Base-by-base conservation (phyloP, 2,888 invertebrate species). In the Entomobrya proxima region DNA sequence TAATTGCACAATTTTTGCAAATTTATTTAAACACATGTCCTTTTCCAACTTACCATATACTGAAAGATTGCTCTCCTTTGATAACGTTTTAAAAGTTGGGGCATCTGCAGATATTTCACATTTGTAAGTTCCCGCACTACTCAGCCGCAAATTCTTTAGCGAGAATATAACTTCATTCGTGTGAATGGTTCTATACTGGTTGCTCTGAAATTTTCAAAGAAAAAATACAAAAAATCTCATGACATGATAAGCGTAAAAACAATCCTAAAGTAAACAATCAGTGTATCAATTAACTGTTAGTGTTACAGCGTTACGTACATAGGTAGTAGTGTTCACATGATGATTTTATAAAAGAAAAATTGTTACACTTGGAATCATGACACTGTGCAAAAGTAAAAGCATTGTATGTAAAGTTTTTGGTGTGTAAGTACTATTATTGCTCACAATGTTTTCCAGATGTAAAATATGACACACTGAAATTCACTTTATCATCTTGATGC, bases 81-180 rank as follows among this genome's bases (percentile, higher is more conserved):
- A 64, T 69, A 87, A 37, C 2, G 87, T 87, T 78, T 85, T 82
- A 44, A 86, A 87, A 3, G 87, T 83, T 40, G 85, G 84, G 18
- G 77, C 69, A 50, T 87, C 87, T 27, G 86, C 85, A n/a, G 83
- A 79, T 21, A 87, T 58, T 61, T 87, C 87, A 40, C 87, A 87
- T 64, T 81, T 87, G 30, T 87, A 87, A 7, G 67, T 75, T 30
- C 87, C 87, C 18, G 67, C 78, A 27, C 85, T 85, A 18, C 58
- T 72, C 52, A 85, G 27, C 24, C 50, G 15, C n/a, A 87, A 50
- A 74, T 87, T 85, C 75, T 55, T 76, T 27, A 86, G 35, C 47
- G 74, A 37, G 37, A 85, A 74, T 50, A 52, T 30, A 24, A 85
- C 79, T 11, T 61, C 40, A 35, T 74, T 85, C 18, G 52, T 7